Evolutionary conservation across 2,113 vertebrate species (phyloP), one percentile per base, ranked within the genome.

Genomic region (Artemisiospiza belli): DNA sequence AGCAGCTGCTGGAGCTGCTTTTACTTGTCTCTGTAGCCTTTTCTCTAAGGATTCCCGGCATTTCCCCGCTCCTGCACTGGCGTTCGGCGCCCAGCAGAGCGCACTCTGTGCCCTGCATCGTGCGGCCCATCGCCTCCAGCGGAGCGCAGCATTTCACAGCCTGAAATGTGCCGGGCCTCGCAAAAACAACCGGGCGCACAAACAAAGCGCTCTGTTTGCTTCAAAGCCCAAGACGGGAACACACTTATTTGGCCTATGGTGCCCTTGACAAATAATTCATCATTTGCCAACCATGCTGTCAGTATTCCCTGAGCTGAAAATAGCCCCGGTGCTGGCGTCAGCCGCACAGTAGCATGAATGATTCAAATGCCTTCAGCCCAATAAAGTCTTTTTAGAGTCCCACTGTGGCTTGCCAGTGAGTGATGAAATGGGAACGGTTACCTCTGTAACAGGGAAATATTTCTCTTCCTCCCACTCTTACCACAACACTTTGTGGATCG

Each of bases 251-350:
- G 93, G 76, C 68, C 77, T 83, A 7, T 63, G 64, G 74, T 93
- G 70, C 52, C 44, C 77, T 85, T 92, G 44, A 87, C 62, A 94
- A 94, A 78, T 82, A 91, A 94, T 88, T 91, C 64, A 69, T 95
- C 83, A 14, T 83, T 89, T 87, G 78, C 43, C 72, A 55, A 46
- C 51, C 63, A 30, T 63, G 76, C 83, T 95, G 78, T 90, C 47
- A 47, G 69, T 85, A 78, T 86, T 95, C 79, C 58, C 78, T 47
- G 83, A 77, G 37, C 67, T 1, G 7, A 92, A 80, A 92, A 94
- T 78, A 96, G 87, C 81, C 87, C 59, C 15, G 1, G 31, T 52
- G 87, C 59, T 92, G 83, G 75, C 23, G 2, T 94, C 91, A 84
- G 90, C 79, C n/a, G 20, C 74, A 21, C 89, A 47, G 88, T 54